Conservation (phyloP, 1,140 invertebrate species). For the Nilaparvata lugens region DNA sequence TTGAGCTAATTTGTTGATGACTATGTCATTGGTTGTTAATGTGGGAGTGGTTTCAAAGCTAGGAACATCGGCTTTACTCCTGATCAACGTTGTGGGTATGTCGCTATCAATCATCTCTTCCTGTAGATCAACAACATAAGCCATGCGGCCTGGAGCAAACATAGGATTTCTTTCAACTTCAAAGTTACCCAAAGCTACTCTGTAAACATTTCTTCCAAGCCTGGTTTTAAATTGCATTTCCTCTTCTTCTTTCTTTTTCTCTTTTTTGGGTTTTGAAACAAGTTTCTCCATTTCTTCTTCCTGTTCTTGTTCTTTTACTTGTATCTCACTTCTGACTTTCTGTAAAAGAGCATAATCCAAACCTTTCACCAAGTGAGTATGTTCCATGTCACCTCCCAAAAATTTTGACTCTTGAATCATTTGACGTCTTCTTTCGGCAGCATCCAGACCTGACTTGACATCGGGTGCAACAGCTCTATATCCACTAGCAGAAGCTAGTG, state of each 20-base stretch:
- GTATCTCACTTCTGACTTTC: slow-evolving; percentile 83
- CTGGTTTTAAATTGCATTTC: slow-evolving; percentile 73
- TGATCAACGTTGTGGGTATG: slow-evolving; percentile 90
- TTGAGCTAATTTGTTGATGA: slow-evolving; percentile 95
- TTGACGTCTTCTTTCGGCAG: slow-evolving; percentile 88
- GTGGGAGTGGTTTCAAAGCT: slow-evolving; percentile 66
- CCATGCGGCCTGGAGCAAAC: slow-evolving; percentile 95
- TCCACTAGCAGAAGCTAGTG: slow-evolving; percentile 77
- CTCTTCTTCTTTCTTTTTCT: slow-evolving; percentile 50
- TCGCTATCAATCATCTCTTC: slow-evolving; percentile 86
- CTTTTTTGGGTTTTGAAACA: slow-evolving; percentile 45
- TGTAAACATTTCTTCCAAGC: slow-evolving; percentile 64
- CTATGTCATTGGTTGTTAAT: slow-evolving; percentile 87
- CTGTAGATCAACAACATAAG: slow-evolving; percentile 91
- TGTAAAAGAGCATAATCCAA: slow-evolving; percentile 98
- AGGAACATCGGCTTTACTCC: slow-evolving; percentile 91
- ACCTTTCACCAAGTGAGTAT: slow-evolving; percentile 99
- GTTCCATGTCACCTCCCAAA: slow-evolving; percentile 99
- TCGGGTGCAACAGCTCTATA: slow-evolving; percentile 94
- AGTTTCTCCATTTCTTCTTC: slow-evolving; percentile 73
- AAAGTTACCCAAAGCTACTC: slow-evolving; percentile 46
- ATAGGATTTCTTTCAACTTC: slow-evolving; percentile 79
- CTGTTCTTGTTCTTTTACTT: slow-evolving; percentile 69
- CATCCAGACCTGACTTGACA: slow-evolving; percentile 84
- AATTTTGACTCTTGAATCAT: slow-evolving; percentile 99